Evolutionary conservation across 2,797 vertebrate species (phyloP).

Genomic region (Discoglossus pictus): DNA sequence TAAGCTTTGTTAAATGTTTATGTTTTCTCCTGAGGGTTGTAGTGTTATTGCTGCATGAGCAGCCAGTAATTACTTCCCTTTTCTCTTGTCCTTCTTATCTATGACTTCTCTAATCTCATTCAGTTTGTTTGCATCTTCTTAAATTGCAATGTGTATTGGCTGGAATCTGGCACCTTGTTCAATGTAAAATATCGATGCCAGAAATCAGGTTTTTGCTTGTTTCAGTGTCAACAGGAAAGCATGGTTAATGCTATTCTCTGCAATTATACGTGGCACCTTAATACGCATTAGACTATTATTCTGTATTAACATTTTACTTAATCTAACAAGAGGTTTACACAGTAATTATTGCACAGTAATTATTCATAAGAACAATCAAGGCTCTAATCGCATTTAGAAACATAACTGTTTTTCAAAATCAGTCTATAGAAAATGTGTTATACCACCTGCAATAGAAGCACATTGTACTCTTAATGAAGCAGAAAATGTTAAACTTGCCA

Average conservation of each 20-base stretch:
- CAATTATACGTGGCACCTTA: background rate
- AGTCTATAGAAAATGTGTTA: no score
- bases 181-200: background rate
- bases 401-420: no score
- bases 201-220: background rate
- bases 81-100: background rate
- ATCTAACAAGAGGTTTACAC: no score
- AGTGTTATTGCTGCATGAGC: background rate
- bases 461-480: no score
- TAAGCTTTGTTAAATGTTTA: conserved; percentile 4
- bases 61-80: conserved; percentile 7
- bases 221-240: background rate
- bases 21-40: background rate
- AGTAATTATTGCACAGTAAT: no score
- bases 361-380: no score
- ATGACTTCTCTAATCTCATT: background rate
- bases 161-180: background rate
- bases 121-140: background rate
- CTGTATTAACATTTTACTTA: no score
- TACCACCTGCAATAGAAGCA: no score
- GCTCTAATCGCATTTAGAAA: no score
- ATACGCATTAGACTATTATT: no score
- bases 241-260: background rate
- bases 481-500: no score
- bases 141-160: background rate